Evolutionary conservation across 2,113 vertebrate species (phyloP), one percentile per base, ranked within the genome.

Genomic region (Psammodynastes pulverulentus): DNA sequence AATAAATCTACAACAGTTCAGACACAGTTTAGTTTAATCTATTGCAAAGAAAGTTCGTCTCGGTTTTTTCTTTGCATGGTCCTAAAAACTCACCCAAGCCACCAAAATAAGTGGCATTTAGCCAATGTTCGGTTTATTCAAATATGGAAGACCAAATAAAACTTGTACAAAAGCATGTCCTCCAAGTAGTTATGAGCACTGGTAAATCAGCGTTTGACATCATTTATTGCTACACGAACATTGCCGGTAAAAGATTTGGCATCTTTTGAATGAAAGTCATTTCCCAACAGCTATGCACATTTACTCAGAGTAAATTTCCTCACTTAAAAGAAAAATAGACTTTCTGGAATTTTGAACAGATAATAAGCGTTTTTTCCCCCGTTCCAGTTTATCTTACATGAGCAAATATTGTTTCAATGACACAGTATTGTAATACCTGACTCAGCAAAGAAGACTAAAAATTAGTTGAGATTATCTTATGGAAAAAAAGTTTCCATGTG

Each of bases 151-250:
- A 93, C 29, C 94, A 39, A 88, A 94, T 34, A 88, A n/a, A 95
- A 88, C 58, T 89, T 43, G 67, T 58, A 56, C 4, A 53, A 87
- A 79, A 92, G 86, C 91, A 67, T 88, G 15, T 79, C 53, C 51
- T 92, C 94, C 24, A 12, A 34, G 88, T 88, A 91, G 91, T 90
- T 88, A 89, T 12, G 62, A 90, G 24, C 46, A 85, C 23, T 89
- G 79, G 23, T 49, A 86, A 72, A 89, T 39, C 26, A 93, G 79
- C 39, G 49, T 24, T 89, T 24, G 24, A 39, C 48, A 53, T 46
- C 90, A 48, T 93, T 94, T 94, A 93, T 92, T 87, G 92, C 93
- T 96, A 91, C 92, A 94, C 91, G 93, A 67, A 94, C 85, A 95
- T 45, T 89, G 21, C 39, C 10, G 24, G 84, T 51, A 87, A 93